A percentile compares a stretch with the other conserved stretches of the same genome.
phyloP scores from a whole-genome alignment of 2,797 vertebrate genomes.

The Atherinosoma microstoma region DNA sequence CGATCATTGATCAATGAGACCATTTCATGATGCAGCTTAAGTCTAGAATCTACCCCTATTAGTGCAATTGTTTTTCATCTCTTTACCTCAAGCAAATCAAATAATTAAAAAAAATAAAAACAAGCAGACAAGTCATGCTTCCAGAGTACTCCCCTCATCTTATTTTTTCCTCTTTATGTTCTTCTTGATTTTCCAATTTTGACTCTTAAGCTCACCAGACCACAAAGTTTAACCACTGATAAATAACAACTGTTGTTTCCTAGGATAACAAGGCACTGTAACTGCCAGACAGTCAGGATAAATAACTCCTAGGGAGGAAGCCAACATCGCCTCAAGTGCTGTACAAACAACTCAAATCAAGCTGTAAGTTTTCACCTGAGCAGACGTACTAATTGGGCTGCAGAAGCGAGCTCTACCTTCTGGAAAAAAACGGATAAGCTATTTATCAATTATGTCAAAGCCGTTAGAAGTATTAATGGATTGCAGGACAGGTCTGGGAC shows the following conservation, averaged over 20 bases:
- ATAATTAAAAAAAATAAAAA: conserved; percentile 19
- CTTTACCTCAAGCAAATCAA: neutral
- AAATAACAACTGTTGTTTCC: conserved; percentile 63
- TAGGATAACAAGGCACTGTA: conserved; percentile 44
- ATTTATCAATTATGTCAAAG: conserved; percentile 28
- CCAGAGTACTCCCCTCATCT: conserved; percentile 15
- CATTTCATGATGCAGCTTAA: conserved; percentile 21
- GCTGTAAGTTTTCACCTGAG: conserved; percentile 42
- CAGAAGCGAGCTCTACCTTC: conserved; percentile 10
- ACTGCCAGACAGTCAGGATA: conserved; percentile 48
- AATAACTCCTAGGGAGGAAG: conserved; percentile 56
- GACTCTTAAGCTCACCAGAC: conserved; percentile 63
- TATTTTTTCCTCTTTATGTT: conserved; percentile 36
- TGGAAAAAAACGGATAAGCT: conserved; percentile 1
- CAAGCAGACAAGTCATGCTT: conserved; percentile 41
- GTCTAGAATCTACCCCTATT: conserved; percentile 4
- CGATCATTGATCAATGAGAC: too few species aligned
- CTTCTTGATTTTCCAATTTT: conserved; percentile 63
- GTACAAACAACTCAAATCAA: conserved; percentile 51
- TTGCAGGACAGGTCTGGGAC: neutral
- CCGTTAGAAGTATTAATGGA: neutral
- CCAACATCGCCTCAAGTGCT: conserved; percentile 29
- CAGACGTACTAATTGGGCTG: conserved; percentile 33
- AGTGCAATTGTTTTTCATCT: conserved; percentile 16
- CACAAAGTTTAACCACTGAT: conserved; percentile 61